Evolutionary conservation across 2,113 vertebrate species (phyloP), one percentile per base, ranked within the genome.

Genomic region (Otolemur garnettii): DNA sequence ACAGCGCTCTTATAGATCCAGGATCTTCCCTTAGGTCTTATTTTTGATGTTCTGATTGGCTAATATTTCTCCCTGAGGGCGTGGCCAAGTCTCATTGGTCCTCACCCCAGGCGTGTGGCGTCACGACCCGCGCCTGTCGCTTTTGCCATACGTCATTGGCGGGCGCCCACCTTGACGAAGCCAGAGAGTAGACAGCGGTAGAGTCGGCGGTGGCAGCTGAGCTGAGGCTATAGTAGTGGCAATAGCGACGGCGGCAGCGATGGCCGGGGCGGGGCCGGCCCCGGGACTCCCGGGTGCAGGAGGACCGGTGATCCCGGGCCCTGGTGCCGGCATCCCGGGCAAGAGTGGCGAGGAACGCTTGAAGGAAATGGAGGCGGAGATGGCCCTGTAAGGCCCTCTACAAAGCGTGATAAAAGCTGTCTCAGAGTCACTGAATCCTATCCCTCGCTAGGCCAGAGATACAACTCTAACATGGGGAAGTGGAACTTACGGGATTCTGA

Each of bases 321-420:
- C 97, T 84, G 97, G 98, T 21, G 50, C 93, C 78, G 93, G 97
- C 87, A 89, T 97, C 62, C 98, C 97, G 86, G 97, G 98, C 30
- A 99, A 99, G 79, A 99, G 98, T 26, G 99, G 99, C 79, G 99
- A 99, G 96, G 99, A 99, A 84, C 99, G 99, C 74, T 92, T 99
- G 96, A 99, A 99, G 92, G 99, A 99, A 98, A 99, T 99, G 99
- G 99, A 99, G 98, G 99, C 99, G 5, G 99, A 99, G 98, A 99
- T 99, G 99, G 99, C 99, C 60, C 98, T 99, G 99, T 99, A 97
- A 99, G 99, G 99, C 97, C 24, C 38, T 26, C 17, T 21, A 28
- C 55, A 24, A 24, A 66, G 69, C 42, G 26, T 35, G 19, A 50
- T 55, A 26, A 91, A 96, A 95, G 35, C 78, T 7, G 10, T 45